phyloP scores from a whole-genome alignment of 2,113 vertebrate genomes.

The Varanus salvator region DNA sequence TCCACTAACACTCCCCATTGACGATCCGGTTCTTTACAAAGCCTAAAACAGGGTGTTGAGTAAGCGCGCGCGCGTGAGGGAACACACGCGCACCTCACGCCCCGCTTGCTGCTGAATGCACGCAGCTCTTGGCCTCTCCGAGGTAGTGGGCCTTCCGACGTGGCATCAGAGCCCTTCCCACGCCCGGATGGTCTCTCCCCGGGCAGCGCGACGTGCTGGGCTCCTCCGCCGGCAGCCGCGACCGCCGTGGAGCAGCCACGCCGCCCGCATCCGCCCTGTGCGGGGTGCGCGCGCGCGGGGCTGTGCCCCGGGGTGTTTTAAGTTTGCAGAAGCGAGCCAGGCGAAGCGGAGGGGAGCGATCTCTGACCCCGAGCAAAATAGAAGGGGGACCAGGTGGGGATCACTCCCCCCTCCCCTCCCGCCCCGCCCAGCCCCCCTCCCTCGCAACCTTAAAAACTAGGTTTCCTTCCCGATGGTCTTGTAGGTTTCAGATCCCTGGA shows the following conservation, averaged over 20 bases:
- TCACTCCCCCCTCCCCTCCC: conserved; percentile 40
- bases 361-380: conserved; percentile 35
- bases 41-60: conserved; percentile 58
- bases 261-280: too few relatives aligned
- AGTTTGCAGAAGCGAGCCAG: conserved; percentile 46
- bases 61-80: too few relatives aligned
- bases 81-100: conserved; percentile 62
- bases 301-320: too few relatives aligned
- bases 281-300: conserved; percentile 19
- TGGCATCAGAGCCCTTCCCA: conserved; percentile 76
- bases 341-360: neutral
- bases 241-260: too few relatives aligned
- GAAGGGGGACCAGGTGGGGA: neutral
- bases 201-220: conserved; percentile 82
- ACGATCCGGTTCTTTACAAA: conserved; percentile 68
- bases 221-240: conserved; percentile 76
- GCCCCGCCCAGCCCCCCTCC: conserved; percentile 51
- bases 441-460: conserved; percentile 56
- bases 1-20: conserved; percentile 59
- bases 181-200: conserved; percentile 85
- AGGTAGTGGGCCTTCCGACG: conserved; percentile 79
- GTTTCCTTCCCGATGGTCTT: conserved; percentile 18
- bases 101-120: conserved; percentile 76
- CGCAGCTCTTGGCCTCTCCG: conserved; percentile 67
- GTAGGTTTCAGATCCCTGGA: conserved; percentile 58